Base-by-base conservation (phyloP, 2,797 vertebrate species). In the Leptodactylus fallax region DNA sequence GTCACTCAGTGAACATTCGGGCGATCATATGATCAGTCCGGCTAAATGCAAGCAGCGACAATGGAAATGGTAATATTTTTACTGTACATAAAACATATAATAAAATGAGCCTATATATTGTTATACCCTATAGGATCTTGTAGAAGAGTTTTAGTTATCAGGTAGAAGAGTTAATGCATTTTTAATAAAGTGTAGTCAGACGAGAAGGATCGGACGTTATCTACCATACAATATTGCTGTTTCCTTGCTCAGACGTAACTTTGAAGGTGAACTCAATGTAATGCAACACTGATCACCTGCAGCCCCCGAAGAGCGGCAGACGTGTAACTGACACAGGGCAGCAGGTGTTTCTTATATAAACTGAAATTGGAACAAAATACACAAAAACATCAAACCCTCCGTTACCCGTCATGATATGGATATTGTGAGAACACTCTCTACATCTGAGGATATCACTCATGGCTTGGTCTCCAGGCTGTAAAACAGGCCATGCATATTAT, bases 271-370 rank as follows among this genome's bases (percentile, higher is more conserved):
- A 76, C 27, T 72, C 49, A 56, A 51, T 83, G 67, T 49, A 82
- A 87, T 47, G 58, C 49, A 77, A 65, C 78, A 55, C 60, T 82
- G 83, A 55, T 88, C 83, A 81, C 79, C 83, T 85, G 87, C 69
- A 79, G 51, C 87, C 56, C 51, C 67, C 51, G 47, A 76, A 36
- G 81, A n/a, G 7, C 21, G 2, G 17, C 76, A 61, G 77, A 81
- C 69, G 60, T 36, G 61, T 65, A 85, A 85, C 87, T 67, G 87
- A 81, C 83, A 88, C 65, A 76, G 16, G 53, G 25, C 17, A 78
- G 71, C 87, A 88, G 87, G 78, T 88, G 87, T 82, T 76, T 81
- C 87, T 81, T 76, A 85, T 81, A 81, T 81, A 76, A 63, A 55
- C 23, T 9, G 47, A 81, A 81, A 77, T 65, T 21, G 45, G 27